Evolutionary conservation across 2,797 vertebrate genomes (phyloP).

Genomic region (Anabas testudineus): DNA sequence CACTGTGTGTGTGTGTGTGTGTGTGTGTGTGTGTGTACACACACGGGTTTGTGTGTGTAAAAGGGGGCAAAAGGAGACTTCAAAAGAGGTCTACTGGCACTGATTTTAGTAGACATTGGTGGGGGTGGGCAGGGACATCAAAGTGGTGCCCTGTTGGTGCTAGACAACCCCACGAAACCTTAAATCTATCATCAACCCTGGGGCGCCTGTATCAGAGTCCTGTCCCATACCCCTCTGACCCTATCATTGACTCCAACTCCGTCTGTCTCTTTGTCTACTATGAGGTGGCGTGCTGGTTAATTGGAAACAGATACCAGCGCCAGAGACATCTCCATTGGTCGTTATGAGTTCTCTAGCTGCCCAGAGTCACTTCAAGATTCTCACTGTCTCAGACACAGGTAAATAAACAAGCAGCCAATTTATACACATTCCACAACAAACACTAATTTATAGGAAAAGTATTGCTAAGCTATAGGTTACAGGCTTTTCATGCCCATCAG

Average conservation of each 20-base stretch:
- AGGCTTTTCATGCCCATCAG: constrained; percentile 41
- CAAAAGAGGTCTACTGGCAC: constrained; percentile 77
- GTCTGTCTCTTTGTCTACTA: constrained; percentile 49
- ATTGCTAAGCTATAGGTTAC: constrained; percentile 41
- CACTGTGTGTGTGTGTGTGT: constrained; percentile 23
- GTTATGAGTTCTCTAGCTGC: constrained; percentile 28
- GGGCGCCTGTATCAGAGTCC: constrained; percentile 66
- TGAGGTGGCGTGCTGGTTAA: constrained; percentile 69
- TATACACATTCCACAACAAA: constrained; percentile 25
- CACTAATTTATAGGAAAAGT: constrained; percentile 28
- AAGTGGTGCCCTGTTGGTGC: constrained; percentile 75
- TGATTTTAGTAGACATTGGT: constrained; percentile 69
- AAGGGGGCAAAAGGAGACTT: constrained; percentile 61
- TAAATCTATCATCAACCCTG: constrained; percentile 78
- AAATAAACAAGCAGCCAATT: not conserved
- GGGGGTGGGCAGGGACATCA: constrained; percentile 77
- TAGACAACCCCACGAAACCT: constrained; percentile 64
- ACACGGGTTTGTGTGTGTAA: not conserved
- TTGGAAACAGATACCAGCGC: constrained; percentile 72
- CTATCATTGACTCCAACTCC: constrained; percentile 67
- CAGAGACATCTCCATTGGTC: constrained; percentile 56
- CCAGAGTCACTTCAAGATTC: constrained; percentile 5
- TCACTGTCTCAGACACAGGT: constrained; percentile 26
- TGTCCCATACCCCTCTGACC: constrained; percentile 76
- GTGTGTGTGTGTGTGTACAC: constrained; percentile 1